A percentile compares a stretch with the other conserved stretches of the same genome.
Conservation (phyloP, 1,140 invertebrate species). For the Drosophila bifasciata region DNA sequence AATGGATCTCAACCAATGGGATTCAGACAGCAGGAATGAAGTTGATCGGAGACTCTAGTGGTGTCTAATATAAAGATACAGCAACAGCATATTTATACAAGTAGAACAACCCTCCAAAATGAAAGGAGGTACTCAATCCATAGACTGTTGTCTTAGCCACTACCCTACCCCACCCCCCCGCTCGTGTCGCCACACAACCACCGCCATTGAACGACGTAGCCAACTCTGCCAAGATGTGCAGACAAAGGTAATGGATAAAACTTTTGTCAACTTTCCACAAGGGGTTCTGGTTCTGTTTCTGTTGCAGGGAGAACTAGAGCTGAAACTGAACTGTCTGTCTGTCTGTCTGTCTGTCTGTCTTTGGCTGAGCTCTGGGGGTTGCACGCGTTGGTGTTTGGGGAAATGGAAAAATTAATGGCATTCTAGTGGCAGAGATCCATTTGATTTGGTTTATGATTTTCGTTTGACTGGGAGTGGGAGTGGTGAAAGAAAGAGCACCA, state of each 20-base stretch:
- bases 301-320: background rate
- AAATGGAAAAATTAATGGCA: slow-evolving; percentile 14
- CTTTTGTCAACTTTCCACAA: slow-evolving; percentile 39
- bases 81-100: background rate
- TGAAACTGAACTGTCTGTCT: slow-evolving; percentile 1
- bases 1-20: too few species aligned
- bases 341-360: slow-evolving; percentile 12
- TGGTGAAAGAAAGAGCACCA: too few species aligned
- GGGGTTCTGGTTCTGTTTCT: background rate
- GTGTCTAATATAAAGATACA: too few species aligned
- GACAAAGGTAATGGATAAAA: slow-evolving; percentile 44
- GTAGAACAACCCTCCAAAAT: slow-evolving; percentile 46
- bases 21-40: too few species aligned
- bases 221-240: slow-evolving; percentile 34
- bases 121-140: slow-evolving; percentile 26
- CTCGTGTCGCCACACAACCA: slow-evolving; percentile 8
- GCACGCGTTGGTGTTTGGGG: background rate
- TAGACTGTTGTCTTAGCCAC: slow-evolving; percentile 59
- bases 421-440: background rate
- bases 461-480: too few species aligned
- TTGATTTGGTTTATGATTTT: slow-evolving; percentile 6
- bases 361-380: slow-evolving; percentile 18
- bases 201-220: slow-evolving; percentile 9
- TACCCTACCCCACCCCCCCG: background rate
- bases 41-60: too few species aligned